phyloP scores from a whole-genome alignment of 1,140 invertebrate species.

The Drosophila bipectinata region DNA sequence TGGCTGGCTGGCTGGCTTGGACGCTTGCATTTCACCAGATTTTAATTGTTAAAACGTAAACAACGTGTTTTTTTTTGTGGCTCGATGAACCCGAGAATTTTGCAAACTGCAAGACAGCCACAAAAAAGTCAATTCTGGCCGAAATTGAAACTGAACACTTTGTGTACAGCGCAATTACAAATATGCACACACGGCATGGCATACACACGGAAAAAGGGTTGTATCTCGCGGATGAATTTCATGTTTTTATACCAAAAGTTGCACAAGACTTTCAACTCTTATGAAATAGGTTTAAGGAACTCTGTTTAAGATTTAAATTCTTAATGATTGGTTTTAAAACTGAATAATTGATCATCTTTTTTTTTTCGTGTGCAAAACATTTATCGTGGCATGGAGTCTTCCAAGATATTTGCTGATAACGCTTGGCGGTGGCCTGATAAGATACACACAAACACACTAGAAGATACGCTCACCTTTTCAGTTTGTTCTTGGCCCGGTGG shows the following conservation, averaged over 20 bases:
- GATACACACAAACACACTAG: constrained; percentile 42
- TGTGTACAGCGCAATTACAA: constrained; percentile 49
- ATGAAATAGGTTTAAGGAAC: too few species aligned
- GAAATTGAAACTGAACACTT: constrained; percentile 58
- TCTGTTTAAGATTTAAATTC: neutral
- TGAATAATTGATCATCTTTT: constrained; percentile 3
- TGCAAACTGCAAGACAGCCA: constrained; percentile 59
- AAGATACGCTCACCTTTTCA: constrained; percentile 45
- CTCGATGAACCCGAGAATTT: constrained; percentile 55
- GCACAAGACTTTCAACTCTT: neutral
- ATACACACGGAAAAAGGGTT: constrained; percentile 11
- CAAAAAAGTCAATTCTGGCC: constrained; percentile 50
- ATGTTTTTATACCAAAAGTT: neutral
- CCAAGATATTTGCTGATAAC: constrained; percentile 74
- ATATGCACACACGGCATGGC: constrained; percentile 11
- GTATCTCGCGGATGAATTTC: neutral
- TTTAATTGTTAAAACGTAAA: constrained; percentile 73
- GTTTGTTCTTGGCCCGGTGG: constrained; percentile 20
- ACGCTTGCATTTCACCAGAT: constrained; percentile 54
- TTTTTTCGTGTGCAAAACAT: constrained; percentile 31
- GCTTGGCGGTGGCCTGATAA: constrained; percentile 60
- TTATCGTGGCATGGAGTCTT: constrained; percentile 58
- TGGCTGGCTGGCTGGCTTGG: too few species aligned
- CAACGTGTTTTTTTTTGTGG: constrained; percentile 65
- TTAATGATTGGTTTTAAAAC: neutral